Evolutionary conservation across 2,797 vertebrate genomes (phyloP).

Genomic region (Vultur gryphus): DNA sequence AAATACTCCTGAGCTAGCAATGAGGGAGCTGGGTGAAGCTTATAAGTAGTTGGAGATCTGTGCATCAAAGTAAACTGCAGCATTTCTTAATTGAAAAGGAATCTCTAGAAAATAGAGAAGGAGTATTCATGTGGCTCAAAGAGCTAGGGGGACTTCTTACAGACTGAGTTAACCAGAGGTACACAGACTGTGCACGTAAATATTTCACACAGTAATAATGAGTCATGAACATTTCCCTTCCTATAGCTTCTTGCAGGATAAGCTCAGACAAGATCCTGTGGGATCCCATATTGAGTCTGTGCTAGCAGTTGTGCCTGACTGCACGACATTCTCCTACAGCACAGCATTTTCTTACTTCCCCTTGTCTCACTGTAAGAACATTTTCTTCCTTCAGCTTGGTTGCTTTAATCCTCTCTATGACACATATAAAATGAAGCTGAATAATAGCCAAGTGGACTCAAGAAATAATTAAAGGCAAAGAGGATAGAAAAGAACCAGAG

Average conservation of each 20-base stretch:
- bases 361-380: background rate
- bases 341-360: background rate
- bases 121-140: background rate
- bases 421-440: background rate
- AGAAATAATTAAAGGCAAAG: background rate
- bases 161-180: background rate
- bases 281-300: background rate
- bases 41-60: background rate
- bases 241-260: background rate
- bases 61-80: background rate
- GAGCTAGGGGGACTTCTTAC: background rate
- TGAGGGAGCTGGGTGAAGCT: background rate
- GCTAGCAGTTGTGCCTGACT: rapidly evolving
- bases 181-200: background rate
- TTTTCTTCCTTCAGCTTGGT: background rate
- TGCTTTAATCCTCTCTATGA: background rate
- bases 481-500: background rate
- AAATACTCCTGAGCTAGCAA: rapidly evolving
- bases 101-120: background rate
- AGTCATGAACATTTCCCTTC: background rate
- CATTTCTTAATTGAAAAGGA: background rate
- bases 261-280: background rate
- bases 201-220: background rate
- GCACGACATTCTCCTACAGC: background rate
- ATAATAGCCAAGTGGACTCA: background rate